Base-by-base conservation (phyloP, 2,797 vertebrate genomes). In the Merluccius polli region DNA sequence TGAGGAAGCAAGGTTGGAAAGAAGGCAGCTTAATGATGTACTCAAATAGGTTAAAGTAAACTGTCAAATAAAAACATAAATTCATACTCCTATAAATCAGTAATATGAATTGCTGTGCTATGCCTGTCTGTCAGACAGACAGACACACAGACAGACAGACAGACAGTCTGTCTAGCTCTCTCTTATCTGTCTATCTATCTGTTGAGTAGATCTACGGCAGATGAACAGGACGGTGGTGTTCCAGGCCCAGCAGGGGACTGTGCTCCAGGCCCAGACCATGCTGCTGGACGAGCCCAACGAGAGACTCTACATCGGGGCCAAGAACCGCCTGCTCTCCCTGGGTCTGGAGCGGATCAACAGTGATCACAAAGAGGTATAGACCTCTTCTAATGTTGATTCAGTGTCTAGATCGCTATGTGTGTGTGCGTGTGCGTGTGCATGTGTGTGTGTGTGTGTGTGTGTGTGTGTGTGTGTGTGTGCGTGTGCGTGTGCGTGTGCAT, bases 191-290 rank as follows among this genome's bases (percentile, higher is more conserved):
- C 16, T 12, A 12, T 63, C 44, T 1, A 13, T 31, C 27, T 18
- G 41, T 41, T 78, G 7, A 82, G 89, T 93, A 99, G 98, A 98
- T 87, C 95, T 99, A 79, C 95, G 94, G 95, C 95, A 98, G 82
- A 90, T 96, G 87, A 99, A 99, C 94, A 95, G 98, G 88, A 98
- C 95, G 0, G 95, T 95, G 87, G 88, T 97, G 80, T 99, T 98
- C 89, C 95, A 94, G 78, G 95, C 93, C 48, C 93, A 93, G 0
- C 93, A 93, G 0, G 94, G 94, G 81, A 93, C 93, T 73, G 90
- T 92, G 82, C 93, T 98, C 80, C 96, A 95, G 86, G 95, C 96
- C 38, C 95, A 93, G 65, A 90, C 94, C 69, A 95, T 98, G 96
- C 89, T 98, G 79, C 90, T 99, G 90, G 97, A 99, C 75, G 97